Evolutionary conservation across 35 echinoderm and acorn worm species (phyloP).

Genomic region (Anneissia japonica): DNA sequence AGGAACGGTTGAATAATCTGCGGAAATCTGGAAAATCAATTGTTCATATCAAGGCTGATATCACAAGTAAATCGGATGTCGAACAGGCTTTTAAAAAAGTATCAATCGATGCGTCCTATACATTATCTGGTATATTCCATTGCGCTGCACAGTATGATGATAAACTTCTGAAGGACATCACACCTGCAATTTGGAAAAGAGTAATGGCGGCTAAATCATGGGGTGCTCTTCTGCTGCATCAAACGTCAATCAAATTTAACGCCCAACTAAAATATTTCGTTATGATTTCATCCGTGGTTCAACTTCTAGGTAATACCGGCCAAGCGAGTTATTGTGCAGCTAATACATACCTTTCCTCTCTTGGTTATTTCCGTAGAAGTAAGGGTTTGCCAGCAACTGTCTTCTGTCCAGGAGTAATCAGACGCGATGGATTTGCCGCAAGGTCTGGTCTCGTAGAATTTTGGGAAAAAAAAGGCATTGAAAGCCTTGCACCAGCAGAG

Average conservation of each 20-base stretch:
- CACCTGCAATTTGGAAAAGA: conserved; percentile 18
- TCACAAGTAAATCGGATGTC: background rate
- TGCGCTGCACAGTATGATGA: conserved; percentile 47
- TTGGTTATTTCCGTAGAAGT: conserved; percentile 15
- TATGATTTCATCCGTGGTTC: conserved; percentile 38
- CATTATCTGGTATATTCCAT: conserved; percentile 53
- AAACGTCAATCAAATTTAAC: conserved; percentile 30
- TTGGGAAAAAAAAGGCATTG: conserved; percentile 4
- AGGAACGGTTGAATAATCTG: background rate
- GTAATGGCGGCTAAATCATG: conserved; percentile 49
- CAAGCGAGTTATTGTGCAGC: conserved; percentile 59
- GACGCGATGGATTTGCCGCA: conserved; percentile 34
- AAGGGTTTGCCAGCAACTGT: conserved; percentile 47
- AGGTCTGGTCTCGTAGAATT: conserved; percentile 8
- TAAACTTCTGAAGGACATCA: conserved; percentile 10
- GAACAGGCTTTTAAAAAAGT: conserved; percentile 12
- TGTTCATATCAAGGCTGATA: conserved; percentile 16
- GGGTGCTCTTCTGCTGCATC: conserved; percentile 51
- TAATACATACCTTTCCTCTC: conserved; percentile 40
- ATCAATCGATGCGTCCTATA: background rate
- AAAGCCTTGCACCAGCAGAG: conserved; percentile 19
- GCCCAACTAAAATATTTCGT: conserved; percentile 45
- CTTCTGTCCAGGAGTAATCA: conserved; percentile 30
- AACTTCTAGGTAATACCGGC: conserved; percentile 50
- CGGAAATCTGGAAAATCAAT: background rate